These are phyloP conservation scores for Ericerus pela DNA, from an alignment of 1,140 invertebrate species.

Conservation along the genomic window DNA sequence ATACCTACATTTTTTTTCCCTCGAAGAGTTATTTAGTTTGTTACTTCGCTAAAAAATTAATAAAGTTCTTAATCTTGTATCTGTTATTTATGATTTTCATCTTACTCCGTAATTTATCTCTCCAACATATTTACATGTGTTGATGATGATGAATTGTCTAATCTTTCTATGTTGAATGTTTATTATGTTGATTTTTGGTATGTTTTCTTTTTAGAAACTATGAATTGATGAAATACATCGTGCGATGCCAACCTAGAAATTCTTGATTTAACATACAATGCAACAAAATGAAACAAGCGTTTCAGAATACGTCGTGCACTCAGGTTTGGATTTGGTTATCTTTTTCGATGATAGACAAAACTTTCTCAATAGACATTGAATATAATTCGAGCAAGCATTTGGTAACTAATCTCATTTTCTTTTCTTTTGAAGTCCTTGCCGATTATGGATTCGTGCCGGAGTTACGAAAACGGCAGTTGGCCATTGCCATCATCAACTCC, in stretches of 20 bases:
- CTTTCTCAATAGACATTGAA: too few species aligned
- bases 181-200: not conserved
- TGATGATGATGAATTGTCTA: not conserved
- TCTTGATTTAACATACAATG: too few species aligned
- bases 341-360: too few species aligned
- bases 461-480: not conserved
- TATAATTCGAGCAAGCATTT: too few species aligned
- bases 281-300: conserved; percentile 4
- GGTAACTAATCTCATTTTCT: too few species aligned
- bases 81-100: not conserved
- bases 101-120: not conserved
- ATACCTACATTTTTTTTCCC: not conserved
- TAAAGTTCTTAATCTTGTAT: not conserved
- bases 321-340: too few species aligned
- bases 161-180: not conserved
- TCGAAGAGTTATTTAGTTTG: not conserved
- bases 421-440: conserved; percentile 1
- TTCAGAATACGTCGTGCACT: conserved; percentile 4
- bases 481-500: conserved; percentile 2
- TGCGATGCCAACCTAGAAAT: too few species aligned
- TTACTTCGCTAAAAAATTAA: not conserved
- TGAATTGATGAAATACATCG: too few species aligned
- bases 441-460: conserved; percentile 1
- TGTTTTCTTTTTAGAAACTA: not conserved
- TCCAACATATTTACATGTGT: not conserved